Base-by-base conservation (phyloP, 2,888 invertebrate genomes). In the Podotricha telesiphe region DNA sequence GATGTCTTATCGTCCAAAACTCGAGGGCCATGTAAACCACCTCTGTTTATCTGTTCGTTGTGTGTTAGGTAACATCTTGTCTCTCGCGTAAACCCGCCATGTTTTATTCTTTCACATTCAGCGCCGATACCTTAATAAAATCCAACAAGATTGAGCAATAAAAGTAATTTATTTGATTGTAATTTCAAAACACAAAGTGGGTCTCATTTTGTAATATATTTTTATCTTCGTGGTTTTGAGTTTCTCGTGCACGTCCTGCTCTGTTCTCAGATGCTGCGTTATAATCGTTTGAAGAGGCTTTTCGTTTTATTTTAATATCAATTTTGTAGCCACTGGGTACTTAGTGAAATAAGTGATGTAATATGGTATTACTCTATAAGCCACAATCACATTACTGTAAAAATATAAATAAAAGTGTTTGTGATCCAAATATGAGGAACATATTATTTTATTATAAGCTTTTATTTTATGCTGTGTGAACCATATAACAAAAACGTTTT, bases 101-200 rank as follows among this genome's bases (percentile, higher is more conserved):
- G 90, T 91, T 91, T 91, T 88, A 91, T 91, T 85, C 86, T 84
- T 86, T 86, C 85, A 82, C 86, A 85, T 86, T 87, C 88, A 89
- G 87, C 84, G 86, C 88, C 91, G 91, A 89, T 91, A 92, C 93
- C 92, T 91, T 91, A 91, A 92, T 92, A 93, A 92, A 92, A 92
- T 83, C 89, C 89, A 92, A 92, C 92, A 84, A 91, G 91, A 93
- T 93, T 93, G 92, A 93, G 92, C 90, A 93, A 93, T 93, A 93
- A 93, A 92, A 83, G 91, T 92, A 93, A 93, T 93, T 93, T 93
- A 93, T 93, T 90, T 89, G 91, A 92, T 91, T 92, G 93, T 93
- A 91, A 92, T 93, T 92, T 91, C 90, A 91, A 91, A 92, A 91
- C 91, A 93, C 91, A 91, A 91, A 92, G 89, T 91, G 89, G 89